These are phyloP conservation scores for Melanargia galathea DNA, from an alignment of 2,888 invertebrate species.

Conservation along the genomic window DNA sequence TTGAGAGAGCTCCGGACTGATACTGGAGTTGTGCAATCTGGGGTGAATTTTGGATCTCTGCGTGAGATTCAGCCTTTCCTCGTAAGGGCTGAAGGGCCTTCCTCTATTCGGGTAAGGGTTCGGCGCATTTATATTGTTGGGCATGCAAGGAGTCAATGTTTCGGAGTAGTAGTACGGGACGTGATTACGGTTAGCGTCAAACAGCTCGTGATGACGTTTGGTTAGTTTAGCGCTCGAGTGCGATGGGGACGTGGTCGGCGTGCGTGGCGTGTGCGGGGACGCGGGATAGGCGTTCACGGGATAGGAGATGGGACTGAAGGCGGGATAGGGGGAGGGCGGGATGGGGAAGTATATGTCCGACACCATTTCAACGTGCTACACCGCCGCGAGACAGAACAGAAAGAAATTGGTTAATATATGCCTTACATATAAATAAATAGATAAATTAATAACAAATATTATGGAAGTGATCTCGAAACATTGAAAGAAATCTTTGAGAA, in stretches of 20 bases:
- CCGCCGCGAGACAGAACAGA: constrained; percentile 79
- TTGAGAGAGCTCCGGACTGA: constrained; percentile 59
- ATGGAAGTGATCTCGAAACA: constrained; percentile 2
- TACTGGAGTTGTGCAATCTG: constrained; percentile 52
- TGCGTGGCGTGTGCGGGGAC: constrained; percentile 60
- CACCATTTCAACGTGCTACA: constrained; percentile 88
- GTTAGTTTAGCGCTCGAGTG: constrained; percentile 54
- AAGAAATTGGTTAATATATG: constrained; percentile 76
- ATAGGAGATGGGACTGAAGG: constrained; percentile 73
- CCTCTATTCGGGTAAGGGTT: constrained; percentile 57
- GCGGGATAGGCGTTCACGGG: constrained; percentile 76
- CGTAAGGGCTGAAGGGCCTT: constrained; percentile 63
- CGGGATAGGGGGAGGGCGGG: constrained; percentile 72
- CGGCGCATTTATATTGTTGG: constrained; percentile 66
- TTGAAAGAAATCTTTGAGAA: too few species aligned
- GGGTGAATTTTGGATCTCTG: constrained; percentile 58
- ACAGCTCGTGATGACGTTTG: constrained; percentile 72
- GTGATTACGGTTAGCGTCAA: constrained; percentile 82
- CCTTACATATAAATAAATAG: constrained; percentile 32
- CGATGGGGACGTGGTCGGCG: constrained; percentile 61
- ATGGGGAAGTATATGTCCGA: constrained; percentile 88
- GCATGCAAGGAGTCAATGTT: constrained; percentile 72
- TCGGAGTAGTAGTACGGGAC: constrained; percentile 78
- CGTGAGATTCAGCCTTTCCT: constrained; percentile 61
- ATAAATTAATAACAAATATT: background rate